Conservation (phyloP, 2,113 vertebrate species). For the Corvus hawaiiensis region DNA sequence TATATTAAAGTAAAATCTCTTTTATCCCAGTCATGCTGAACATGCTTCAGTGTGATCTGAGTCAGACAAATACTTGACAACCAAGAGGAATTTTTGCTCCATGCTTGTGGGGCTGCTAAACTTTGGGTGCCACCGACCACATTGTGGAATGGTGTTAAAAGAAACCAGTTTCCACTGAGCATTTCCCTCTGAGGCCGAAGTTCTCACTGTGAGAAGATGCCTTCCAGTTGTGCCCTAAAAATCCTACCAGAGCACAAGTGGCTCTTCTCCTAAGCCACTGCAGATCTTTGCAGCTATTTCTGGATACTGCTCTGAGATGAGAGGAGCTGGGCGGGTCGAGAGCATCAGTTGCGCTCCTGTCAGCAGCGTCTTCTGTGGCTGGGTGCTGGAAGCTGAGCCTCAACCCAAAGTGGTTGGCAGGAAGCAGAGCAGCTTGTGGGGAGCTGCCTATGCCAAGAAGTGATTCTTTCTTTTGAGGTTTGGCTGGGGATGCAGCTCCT, state of each 20-base stretch:
- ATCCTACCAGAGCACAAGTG: neutral
- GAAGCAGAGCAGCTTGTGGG: neutral
- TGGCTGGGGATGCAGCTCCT: neutral
- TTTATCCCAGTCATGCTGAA: neutral
- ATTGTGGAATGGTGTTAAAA: neutral
- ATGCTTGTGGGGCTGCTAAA: neutral
- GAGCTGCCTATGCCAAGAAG: neutral
- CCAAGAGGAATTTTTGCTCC: neutral
- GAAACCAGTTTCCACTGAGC: neutral
- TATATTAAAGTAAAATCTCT: neutral
- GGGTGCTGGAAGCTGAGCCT: neutral
- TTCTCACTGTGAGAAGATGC: neutral
- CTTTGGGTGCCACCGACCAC: rapidly evolving
- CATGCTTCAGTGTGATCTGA: rapidly evolving
- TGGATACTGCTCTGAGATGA: neutral
- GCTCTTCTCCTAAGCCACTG: neutral
- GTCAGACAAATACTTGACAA: neutral
- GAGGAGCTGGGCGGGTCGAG: neutral
- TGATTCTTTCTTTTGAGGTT: slow-evolving; percentile 1
- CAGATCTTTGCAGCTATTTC: neutral
- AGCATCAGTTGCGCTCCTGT: neutral
- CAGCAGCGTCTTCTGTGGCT: neutral
- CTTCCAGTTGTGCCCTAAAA: neutral
- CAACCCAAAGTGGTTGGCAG: neutral
- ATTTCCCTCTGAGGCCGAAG: neutral